Percentiles rank a stretch among this genome's conserved stretches.
These are phyloP conservation scores for Lanistes nyassanus DNA, from an alignment of 1,140 invertebrate species.

Conservation along the genomic window DNA sequence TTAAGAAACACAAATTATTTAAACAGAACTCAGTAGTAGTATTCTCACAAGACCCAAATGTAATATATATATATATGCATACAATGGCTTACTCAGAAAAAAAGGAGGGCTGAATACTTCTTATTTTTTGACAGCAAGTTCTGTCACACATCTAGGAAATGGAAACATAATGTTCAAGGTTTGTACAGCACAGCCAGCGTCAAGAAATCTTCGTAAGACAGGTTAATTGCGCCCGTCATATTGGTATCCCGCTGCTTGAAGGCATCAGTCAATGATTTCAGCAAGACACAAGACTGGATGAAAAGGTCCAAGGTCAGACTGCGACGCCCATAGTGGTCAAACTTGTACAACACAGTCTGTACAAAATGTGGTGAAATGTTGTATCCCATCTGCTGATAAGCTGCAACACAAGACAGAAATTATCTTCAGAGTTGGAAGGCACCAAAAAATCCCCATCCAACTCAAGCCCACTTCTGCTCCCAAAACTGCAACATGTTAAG, in stretches of 20 bases:
- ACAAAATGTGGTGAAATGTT: slow-evolving; percentile 83
- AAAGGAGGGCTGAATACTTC: no score
- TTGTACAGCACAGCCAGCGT: slow-evolving; percentile 73
- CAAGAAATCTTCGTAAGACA: slow-evolving; percentile 88
- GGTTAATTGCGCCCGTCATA: slow-evolving; percentile 80
- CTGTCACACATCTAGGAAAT: no score
- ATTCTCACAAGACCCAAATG: no score
- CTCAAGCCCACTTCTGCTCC: background rate
- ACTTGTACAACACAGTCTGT: slow-evolving; percentile 77
- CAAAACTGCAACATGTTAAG: background rate
- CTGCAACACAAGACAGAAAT: slow-evolving; percentile 66
- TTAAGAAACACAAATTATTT: no score
- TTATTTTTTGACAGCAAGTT: no score
- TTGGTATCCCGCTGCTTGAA: slow-evolving; percentile 80
- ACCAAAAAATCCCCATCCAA: background rate
- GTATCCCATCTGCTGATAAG: slow-evolving; percentile 89
- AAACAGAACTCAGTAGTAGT: no score
- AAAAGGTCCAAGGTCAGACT: slow-evolving; percentile 84
- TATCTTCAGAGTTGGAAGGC: background rate
- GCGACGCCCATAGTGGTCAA: slow-evolving; percentile 69
- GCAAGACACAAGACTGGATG: slow-evolving; percentile 86
- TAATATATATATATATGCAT: no score
- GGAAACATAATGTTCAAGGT: slow-evolving; percentile 29
- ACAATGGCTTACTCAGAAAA: no score
- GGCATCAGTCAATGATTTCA: slow-evolving; percentile 86